Base-by-base conservation (phyloP, 2,888 invertebrate genomes). In the Perizoma affinitatum region DNA sequence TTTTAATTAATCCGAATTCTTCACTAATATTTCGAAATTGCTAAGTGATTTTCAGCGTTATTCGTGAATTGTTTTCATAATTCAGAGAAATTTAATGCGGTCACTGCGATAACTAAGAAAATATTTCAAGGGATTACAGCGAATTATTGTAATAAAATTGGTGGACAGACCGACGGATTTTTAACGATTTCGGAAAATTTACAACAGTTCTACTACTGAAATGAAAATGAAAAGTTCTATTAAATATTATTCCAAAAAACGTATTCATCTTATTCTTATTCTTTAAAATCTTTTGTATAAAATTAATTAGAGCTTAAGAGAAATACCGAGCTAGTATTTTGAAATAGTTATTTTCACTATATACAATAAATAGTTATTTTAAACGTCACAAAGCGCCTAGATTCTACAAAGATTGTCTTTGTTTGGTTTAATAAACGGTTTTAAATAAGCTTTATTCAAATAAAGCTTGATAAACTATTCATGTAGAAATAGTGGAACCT, bases 1-100 rank as follows among this genome's bases (percentile, higher is more conserved):
- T 76, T 80, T 77, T 82, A 82, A 82, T 82, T 82, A 82, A 82
- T 78, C 78, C 75, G 51, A 65, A 69, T 67, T 65, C 65, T 65
- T 54, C 55, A 58, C 61, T 61, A 60, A 65, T 63, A 58, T 68
- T 67, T 62, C 50, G 61, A 58, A 69, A 63, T 63, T 22, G 55
- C 65, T 34, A 50, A 63, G 55, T 59, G 58, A 63, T 63, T 58
- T 62, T 55, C 45, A 22, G 35, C 58, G 40, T 56, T 49, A 33
- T 58, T 38, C 42, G 42, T 46, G 56, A 63, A 54, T 63, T 63
- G 40, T 60, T 57, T 51, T 55, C 42, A 45, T 53, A 42, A 58
- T 58, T 53, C 36, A n/a, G 22, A 10, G n/a, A 41, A 43, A 41
- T 54, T 54, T 54, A 47, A 35, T 54, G 50, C 50, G 40, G 6